Evolutionary conservation across 2,797 vertebrate species (phyloP), one percentile per base, ranked within the genome.

Genomic region (Scleropages formosus): DNA sequence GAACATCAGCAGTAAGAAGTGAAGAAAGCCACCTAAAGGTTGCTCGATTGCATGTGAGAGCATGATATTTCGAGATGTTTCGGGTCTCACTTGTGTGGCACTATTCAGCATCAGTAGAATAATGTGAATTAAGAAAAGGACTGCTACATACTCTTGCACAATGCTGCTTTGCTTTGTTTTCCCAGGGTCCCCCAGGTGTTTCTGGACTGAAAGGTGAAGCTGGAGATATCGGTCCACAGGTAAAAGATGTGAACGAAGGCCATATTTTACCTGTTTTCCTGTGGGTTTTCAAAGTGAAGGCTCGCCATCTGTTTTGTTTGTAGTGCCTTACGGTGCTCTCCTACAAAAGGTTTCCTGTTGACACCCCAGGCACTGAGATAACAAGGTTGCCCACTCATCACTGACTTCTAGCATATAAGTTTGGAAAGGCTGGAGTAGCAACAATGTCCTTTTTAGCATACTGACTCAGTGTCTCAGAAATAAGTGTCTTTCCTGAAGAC

Each of bases 141-240:
- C 53, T 63, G 20, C 4, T 51, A 24, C 58, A 7, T 10, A 4
- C 72, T 73, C 12, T 58, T 13, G 12, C 39, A 56, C 18, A 9
- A 26, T 7, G 1, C 12, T 8, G 13, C 60, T 72, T 61, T 61
- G 20, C 20, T 64, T 44, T 49, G n/a, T 26, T 59, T 77, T 75
- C 39, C n/a, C 73, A 98, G 97, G 97, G 97, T 74, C 85, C 95
- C 39, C 96, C 96, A 0, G 97, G 97, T 79, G 88, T 91, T 0
- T 0, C 92, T 74, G 97, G 97, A 61, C 79, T 96, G 72, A 99
- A 98, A 84, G 97, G 97, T 70, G 97, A 98, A 79, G 84, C 94
- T 47, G 97, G 97, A 88, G 97, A 99, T 1, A 63, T 89, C 67
- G 97, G 97, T 7, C 92, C 92, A 77, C 97, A 98, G 96, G 97